A percentile compares a stretch with the other conserved stretches of the same genome.
These are phyloP conservation scores for Neoaliturus tenellus DNA, from an alignment of 2,888 invertebrate genomes.

Conservation along the genomic window DNA sequence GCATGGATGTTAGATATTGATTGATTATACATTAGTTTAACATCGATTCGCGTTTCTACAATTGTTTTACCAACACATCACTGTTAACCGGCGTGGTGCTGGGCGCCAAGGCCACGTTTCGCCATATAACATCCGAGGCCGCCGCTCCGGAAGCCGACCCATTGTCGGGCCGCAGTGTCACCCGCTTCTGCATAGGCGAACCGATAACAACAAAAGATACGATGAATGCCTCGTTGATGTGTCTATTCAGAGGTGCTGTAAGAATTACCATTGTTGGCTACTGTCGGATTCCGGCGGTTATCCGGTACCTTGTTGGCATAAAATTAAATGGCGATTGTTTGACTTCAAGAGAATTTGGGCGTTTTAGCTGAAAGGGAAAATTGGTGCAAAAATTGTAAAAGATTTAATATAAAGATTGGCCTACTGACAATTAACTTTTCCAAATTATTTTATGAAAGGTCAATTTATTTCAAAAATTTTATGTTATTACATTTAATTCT, in stretches of 20 bases:
- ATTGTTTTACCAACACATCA: too few species aligned
- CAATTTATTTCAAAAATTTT: too few species aligned
- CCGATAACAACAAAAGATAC: conserved; percentile 18
- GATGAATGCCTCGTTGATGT: conserved; percentile 28
- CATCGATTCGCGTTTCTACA: too few species aligned
- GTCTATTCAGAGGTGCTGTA: neutral
- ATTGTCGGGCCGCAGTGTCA: neutral
- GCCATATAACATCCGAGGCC: neutral
- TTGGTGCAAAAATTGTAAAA: too few species aligned
- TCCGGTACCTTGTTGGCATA: neutral
- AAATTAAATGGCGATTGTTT: too few species aligned
- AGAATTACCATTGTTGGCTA: neutral
- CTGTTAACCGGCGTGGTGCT: neutral
- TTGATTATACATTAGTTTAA: neutral
- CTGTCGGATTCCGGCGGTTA: neutral
- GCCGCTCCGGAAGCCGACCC: neutral
- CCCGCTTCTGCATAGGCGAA: conserved; percentile 35
- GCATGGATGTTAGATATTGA: too few species aligned
- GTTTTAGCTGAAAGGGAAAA: too few species aligned
- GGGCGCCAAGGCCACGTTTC: neutral
- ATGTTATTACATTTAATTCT: too few species aligned
- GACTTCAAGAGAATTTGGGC: too few species aligned
- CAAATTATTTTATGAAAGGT: too few species aligned
- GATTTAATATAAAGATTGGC: too few species aligned
- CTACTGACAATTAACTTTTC: too few species aligned